These are phyloP conservation scores for Polyodon spathula DNA, from an alignment of 2,113 vertebrate genomes.

Conservation along the genomic window DNA sequence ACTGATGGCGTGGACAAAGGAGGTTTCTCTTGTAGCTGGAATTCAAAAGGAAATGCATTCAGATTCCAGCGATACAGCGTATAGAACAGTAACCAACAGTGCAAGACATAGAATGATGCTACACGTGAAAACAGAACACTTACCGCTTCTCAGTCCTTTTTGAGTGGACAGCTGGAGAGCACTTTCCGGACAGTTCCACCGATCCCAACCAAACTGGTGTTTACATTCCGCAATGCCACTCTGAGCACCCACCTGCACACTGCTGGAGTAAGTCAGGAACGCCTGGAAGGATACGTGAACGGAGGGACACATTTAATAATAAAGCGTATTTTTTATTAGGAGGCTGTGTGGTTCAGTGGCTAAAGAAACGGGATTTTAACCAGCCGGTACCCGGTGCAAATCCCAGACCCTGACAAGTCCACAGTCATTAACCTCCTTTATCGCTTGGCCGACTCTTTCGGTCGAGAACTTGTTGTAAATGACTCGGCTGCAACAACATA, in stretches of 20 bases:
- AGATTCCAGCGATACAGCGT: no score
- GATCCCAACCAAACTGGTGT: conserved; percentile 87
- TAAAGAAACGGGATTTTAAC: no score
- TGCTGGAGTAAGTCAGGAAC: conserved; percentile 78
- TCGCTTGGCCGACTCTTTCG: no score
- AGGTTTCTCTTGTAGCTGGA: conserved; percentile 82
- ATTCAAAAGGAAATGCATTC: conserved; percentile 1
- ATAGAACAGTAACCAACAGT: neutral
- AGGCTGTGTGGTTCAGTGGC: no score
- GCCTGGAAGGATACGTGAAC: conserved; percentile 51
- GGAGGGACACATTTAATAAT: conserved; percentile 3
- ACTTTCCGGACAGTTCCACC: conserved; percentile 93
- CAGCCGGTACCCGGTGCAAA: no score
- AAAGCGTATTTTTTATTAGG: no score
- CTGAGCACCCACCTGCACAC: conserved; percentile 80
- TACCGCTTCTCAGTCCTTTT: conserved; percentile 78
- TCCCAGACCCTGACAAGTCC: no score
- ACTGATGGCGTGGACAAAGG: conserved; percentile 89
- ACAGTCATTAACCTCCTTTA: no score
- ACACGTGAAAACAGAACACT: conserved; percentile 25
- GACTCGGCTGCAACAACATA: no score
- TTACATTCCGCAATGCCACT: conserved; percentile 89
- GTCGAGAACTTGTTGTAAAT: no score
- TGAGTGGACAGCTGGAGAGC: conserved; percentile 82
- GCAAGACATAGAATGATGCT: neutral